Evolutionary conservation across 1,140 invertebrate species (phyloP), one percentile per base, ranked within the genome.

Genomic region (Zaprionus africanus): DNA sequence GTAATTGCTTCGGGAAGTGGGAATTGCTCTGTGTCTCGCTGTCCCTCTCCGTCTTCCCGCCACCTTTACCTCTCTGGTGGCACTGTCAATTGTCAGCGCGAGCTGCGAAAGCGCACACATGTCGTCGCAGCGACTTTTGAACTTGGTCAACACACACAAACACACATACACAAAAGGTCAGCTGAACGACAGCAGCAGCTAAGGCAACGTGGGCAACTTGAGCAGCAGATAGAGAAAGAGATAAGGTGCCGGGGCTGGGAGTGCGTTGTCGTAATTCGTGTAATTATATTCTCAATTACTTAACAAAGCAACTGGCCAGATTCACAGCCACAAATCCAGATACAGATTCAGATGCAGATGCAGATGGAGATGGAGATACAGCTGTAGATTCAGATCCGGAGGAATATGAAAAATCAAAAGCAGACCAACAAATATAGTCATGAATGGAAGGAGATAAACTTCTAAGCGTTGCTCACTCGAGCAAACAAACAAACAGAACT

Each of bases 231-330:
- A 70, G 22, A 22, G 22, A 88, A 87, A 78, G 70, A 84, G 84
- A 88, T 87, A 81, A 79, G 41, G n/a, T 81, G 54, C 67, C 59
- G 59, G 51, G 84, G 88, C 88, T 84, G 83, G 70, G 77, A 83
- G 78, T 83, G 80, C 71, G 66, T 71, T 70, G 85, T 71, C 73
- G 85, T 90, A 90, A 90, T 90, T 90, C 86, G 73, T 85, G 81
- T 90, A 90, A 90, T 90, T 90, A 90, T 90, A 90, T 90, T 90
- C 85, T 90, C 85, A 90, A 90, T 90, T 90, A 90, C 85, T 77
- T 75, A 57, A 75, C 72, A 75, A 75, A 70, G 59, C 58, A 24
- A 31, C 38, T 58, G 38, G 43, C 46, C 56, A 5, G 26, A 28
- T 28, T 28, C 26, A 28, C 26, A 28, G 26, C 28, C 31, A 34